These are phyloP conservation scores for Myrmecophaga tridactyla DNA, from an alignment of 2,113 vertebrate genomes.

Conservation along the genomic window DNA sequence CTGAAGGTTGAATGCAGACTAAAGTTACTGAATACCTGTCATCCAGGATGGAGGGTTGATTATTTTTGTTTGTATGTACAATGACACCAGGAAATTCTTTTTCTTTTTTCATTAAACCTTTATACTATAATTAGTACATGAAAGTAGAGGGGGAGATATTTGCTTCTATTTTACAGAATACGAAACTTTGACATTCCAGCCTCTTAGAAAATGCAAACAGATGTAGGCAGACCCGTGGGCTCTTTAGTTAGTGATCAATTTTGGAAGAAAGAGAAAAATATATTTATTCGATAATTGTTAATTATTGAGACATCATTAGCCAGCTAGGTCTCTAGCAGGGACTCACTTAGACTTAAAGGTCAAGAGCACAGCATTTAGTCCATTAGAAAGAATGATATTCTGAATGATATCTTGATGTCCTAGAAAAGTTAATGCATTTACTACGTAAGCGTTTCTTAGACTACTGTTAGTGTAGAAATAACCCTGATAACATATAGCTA, in stretches of 20 bases:
- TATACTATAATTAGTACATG: not conserved
- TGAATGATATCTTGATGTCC: constrained; percentile 57
- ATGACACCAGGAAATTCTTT: not conserved
- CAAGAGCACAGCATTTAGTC: constrained; percentile 55
- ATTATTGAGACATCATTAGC: constrained; percentile 49
- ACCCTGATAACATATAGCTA: constrained; percentile 41
- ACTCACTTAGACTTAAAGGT: constrained; percentile 59
- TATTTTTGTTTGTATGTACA: constrained; percentile 25
- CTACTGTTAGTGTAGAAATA: constrained; percentile 44
- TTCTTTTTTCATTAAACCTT: constrained; percentile 4
- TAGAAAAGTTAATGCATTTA: constrained; percentile 49
- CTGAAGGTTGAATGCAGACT: constrained; percentile 34
- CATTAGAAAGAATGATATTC: constrained; percentile 24
- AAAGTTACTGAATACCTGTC: not conserved
- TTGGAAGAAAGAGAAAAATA: constrained; percentile 55
- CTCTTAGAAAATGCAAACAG: not conserved
- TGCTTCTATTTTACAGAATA: constrained; percentile 18
- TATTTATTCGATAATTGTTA: constrained; percentile 44
- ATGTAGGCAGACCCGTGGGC: not conserved
- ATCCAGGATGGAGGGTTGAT: not conserved
- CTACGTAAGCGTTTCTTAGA: constrained; percentile 66
- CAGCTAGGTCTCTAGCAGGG: not conserved
- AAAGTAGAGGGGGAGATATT: not conserved
- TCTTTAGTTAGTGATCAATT: constrained; percentile 59
- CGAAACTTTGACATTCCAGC: not conserved